These are phyloP conservation scores for Apotomis turbidana DNA, from an alignment of 2,888 invertebrate genomes.

Conservation along the genomic window DNA sequence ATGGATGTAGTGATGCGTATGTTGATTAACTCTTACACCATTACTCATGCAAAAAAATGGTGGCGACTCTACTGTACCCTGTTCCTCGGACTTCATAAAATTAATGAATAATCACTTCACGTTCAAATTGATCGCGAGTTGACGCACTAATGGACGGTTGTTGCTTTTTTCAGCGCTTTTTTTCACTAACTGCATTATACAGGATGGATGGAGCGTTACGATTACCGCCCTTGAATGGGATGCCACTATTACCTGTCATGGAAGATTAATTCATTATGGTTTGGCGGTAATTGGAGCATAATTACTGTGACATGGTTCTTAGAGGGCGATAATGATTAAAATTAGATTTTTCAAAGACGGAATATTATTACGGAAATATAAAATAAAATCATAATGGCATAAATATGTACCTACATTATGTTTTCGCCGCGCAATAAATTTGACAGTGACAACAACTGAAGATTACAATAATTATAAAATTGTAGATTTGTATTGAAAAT, in stretches of 20 bases:
- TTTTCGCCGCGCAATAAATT: no score
- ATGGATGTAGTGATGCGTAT: no score
- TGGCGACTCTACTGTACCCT: constrained; percentile 52
- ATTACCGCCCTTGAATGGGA: neutral
- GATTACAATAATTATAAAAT: no score
- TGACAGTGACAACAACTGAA: no score
- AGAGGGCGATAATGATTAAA: neutral
- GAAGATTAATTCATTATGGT: neutral
- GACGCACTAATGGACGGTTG: constrained; percentile 77
- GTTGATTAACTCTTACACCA: no score
- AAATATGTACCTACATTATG: no score
- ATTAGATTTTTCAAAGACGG: neutral
- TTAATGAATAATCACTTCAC: constrained; percentile 84
- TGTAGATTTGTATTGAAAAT: no score
- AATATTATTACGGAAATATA: no score
- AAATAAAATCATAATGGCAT: no score
- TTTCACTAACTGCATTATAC: constrained; percentile 59
- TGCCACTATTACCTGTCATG: neutral
- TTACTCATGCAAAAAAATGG: neutral
- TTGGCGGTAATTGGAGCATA: neutral
- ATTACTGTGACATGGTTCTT: neutral
- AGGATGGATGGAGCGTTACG: constrained; percentile 4
- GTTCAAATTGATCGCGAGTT: constrained; percentile 79
- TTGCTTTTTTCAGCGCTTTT: constrained; percentile 49
- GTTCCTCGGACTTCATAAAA: constrained; percentile 74